Base-by-base conservation (phyloP, 2,113 vertebrate genomes). In the Oncorhynchus nerka region DNA sequence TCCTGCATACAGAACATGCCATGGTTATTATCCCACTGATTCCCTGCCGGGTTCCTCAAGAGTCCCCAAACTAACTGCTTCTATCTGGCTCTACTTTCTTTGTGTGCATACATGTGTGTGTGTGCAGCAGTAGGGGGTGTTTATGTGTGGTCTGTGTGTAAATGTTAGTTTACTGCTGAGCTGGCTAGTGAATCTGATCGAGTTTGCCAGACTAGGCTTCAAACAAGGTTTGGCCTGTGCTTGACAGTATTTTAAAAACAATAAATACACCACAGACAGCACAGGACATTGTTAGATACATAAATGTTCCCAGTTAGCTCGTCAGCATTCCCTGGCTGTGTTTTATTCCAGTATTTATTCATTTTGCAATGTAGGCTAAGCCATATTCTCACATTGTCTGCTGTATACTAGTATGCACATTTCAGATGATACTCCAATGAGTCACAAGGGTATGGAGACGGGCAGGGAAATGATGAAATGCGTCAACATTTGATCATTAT, bases 101-200 rank as follows among this genome's bases (percentile, higher is more conserved):
- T 39, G 19, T 61, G 1, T 8, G 34, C 7, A 8, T 39, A 8
- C 7, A 2, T 2, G 34, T 11, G 39, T 84, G 83, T 64, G 81
- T 83, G 82, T 81, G 86, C 85, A 84, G 87, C 1, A 11, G 28
- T 67, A 22, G n/a, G 24, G 24, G 49, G 28, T 12, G 39, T 45
- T 45, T 45, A 67, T 83, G 78, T 85, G 85, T 84, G 85, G 84
- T 83, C 87, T 45, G 9, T 45, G 8, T 85, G 89, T 80, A 86
- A 89, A 89, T 86, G 85, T 88, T 89, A 84, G 88, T 83, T 75
- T 81, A 88, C 85, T 85, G 86, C 87, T 88, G 87, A 88, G 85
- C 84, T 84, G 83, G 89, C 85, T 89, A 80, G 85, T 86, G 79
- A 79, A 83, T 86, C 82, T 83, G 85, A 86, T 83, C 83, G 84